Evolutionary conservation across 2,797 vertebrate species (phyloP), one percentile per base, ranked within the genome.

Genomic region (Sparidentex hasta): DNA sequence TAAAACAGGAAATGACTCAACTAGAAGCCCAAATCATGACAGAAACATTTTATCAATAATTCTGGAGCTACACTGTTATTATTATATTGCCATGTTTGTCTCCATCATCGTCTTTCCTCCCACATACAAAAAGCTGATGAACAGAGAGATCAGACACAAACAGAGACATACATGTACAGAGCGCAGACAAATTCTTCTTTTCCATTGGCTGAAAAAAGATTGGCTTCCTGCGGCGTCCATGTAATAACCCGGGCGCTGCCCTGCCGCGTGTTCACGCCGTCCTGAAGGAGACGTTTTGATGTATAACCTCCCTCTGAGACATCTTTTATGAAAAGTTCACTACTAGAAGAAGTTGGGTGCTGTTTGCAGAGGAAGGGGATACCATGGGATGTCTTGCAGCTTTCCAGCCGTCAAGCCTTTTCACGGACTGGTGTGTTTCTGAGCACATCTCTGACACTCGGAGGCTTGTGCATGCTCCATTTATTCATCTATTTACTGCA

Each of bases 401-500:
- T 71, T 74, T 84, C 71, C 74, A 77, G 69, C 83, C 59, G 68
- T 85, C 76, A 27, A 58, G 66, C 74, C 51, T 50, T 84, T 85
- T 85, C 78, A 87, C 44, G 51, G 82, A 54, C 83, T 4, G 68
- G 1, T 73, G 83, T 91, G 74, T 86, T 92, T 82, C 57, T 83
- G 83, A 84, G 80, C 58, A 73, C 67, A 62, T 78, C 73, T 51
- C 80, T 83, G 86, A 88, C 84, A 88, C 76, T 68, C 11, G 59
- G 77, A 79, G 65, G 67, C 71, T 69, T 21, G 72, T 72, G 77
- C 63, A 69, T n/a, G 85, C 82, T 73, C 80, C 75, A 79, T 84
- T 87, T 92, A 87, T 87, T 89, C 80, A 90, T 89, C 74, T 87
- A 87, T 88, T 87, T 83, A 80, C 82, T 59, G 66, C 70, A n/a